Percentiles rank a stretch among this genome's conserved stretches.
Conservation (phyloP, 1,140 invertebrate genomes). For the Asbolus verrucosus region DNA sequence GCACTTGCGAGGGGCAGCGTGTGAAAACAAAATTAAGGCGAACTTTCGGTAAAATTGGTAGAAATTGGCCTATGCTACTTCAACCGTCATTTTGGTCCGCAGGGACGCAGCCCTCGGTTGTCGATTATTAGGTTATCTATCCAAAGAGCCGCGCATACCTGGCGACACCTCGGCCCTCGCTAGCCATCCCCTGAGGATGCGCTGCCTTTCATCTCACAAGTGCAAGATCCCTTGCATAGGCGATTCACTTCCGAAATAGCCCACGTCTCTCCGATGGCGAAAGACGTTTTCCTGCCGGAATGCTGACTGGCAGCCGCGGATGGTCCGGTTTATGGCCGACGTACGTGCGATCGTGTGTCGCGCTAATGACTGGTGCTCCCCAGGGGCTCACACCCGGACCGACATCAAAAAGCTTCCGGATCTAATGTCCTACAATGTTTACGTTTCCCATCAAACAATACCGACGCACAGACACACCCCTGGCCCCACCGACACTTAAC, state of each 20-base stretch:
- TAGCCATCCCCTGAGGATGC: slow-evolving; percentile 26
- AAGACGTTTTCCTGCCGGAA: slow-evolving; percentile 46
- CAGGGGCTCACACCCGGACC: slow-evolving; percentile 37
- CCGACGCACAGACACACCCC: slow-evolving; percentile 7
- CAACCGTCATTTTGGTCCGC: slow-evolving; percentile 59
- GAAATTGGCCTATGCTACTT: slow-evolving; percentile 69
- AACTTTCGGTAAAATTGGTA: slow-evolving; percentile 73
- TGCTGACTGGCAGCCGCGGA: slow-evolving; percentile 53
- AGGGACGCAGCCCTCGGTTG: slow-evolving; percentile 57
- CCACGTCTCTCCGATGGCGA: slow-evolving; percentile 43
- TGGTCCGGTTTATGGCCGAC: slow-evolving; percentile 49
- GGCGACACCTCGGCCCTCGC: slow-evolving; percentile 51
- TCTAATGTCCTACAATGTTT: slow-evolving; percentile 36
- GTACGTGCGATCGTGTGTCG: slow-evolving; percentile 48
- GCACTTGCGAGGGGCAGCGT: slow-evolving; percentile 59
- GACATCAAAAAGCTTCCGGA: slow-evolving; percentile 45
- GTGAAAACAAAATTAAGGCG: slow-evolving; percentile 72
- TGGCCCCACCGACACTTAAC: background rate
- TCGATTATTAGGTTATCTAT: slow-evolving; percentile 63
- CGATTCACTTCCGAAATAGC: slow-evolving; percentile 50
- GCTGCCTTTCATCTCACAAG: slow-evolving; percentile 49
- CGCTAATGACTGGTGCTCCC: slow-evolving; percentile 47
- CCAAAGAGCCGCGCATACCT: slow-evolving; percentile 49
- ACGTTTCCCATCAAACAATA: slow-evolving; percentile 35
- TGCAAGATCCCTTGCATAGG: slow-evolving; percentile 40